Base-by-base conservation (phyloP, 2,888 invertebrate species). In the Mimas tiliae region DNA sequence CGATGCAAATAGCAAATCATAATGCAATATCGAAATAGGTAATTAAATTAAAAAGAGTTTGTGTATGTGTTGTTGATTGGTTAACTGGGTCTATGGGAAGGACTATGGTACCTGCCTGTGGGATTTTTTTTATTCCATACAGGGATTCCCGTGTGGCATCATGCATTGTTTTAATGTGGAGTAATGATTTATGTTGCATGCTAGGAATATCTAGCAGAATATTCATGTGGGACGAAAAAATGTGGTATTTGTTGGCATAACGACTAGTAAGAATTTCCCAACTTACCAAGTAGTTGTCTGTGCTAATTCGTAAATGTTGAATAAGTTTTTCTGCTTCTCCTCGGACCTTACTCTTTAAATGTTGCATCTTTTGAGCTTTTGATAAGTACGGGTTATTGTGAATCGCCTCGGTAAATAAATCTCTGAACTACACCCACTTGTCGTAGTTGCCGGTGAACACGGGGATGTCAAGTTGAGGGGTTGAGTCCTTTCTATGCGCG, bases 301-400 rank as follows among this genome's bases (percentile, higher is more conserved):
- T 51, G 55, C 68, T 72, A 19, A 74, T 71, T 27, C 52, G 62
- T 7, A 73, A 53, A 65, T 75, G 74, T 52, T 73, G 72, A 21
- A 73, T 67, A 11, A 75, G 45, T 12, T 65, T 65, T 62, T 72
- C 72, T 12, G 73, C 69, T 38, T 73, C 75, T 6, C 73, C 72
- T 21, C 55, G 67, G 6, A 73, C 58, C 55, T 73, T 72, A 58
- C 53, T 34, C 33, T 53, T 33, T 21, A 53, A 53, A 67, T 67
- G 72, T 48, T 74, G 71, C 68, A 74, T 71, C 53, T 74, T 73
- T 51, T 70, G 73, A 4, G 69, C 71, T 9, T 68, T 67, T 27
- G 72, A 71, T 12, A 75, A 38, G 0, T 70, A 67, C 4, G 58
- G 50, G 47, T 74, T 74, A 19, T 68, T 70, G 52, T 74, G 74